Evolutionary conservation across 2,113 vertebrate genomes (phyloP).

Genomic region (Macrotus californicus): DNA sequence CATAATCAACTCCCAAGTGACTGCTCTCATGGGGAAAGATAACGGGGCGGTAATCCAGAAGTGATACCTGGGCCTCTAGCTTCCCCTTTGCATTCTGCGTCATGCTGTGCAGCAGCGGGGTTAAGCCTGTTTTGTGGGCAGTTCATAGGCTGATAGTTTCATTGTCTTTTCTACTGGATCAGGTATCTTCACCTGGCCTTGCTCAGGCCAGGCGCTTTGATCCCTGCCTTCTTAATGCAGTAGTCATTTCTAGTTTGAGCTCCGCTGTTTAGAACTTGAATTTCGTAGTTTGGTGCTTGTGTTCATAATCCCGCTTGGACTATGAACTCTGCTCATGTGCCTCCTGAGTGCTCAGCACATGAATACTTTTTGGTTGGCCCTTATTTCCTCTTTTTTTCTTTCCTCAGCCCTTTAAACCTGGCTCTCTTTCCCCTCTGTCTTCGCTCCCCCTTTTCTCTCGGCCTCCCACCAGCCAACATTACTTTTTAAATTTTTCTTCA

Average conservation of each 20-base stretch:
- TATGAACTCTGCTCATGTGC: background rate
- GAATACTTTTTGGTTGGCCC: background rate
- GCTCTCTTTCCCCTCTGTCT: background rate
- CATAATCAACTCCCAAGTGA: background rate
- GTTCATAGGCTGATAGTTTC: background rate
- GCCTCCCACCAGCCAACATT: background rate
- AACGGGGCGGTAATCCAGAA: background rate
- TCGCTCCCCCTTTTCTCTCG: background rate
- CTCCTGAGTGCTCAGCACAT: background rate
- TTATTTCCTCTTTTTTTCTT: background rate
- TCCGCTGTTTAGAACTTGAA: background rate
- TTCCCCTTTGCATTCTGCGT: background rate
- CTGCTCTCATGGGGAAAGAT: background rate
- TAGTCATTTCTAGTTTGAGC: background rate
- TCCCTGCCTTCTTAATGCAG: background rate
- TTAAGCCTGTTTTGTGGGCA: background rate
- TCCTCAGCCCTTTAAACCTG: background rate
- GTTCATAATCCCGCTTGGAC: background rate
- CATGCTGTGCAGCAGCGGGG: background rate
- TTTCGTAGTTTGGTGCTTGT: background rate
- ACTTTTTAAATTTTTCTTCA: slow-evolving; percentile 69
- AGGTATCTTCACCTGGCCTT: background rate
- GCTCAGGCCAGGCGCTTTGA: background rate
- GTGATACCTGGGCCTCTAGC: background rate
- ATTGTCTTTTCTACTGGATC: background rate